phyloP scores from a whole-genome alignment of 1,140 invertebrate species.

The Musca vetustissima region DNA sequence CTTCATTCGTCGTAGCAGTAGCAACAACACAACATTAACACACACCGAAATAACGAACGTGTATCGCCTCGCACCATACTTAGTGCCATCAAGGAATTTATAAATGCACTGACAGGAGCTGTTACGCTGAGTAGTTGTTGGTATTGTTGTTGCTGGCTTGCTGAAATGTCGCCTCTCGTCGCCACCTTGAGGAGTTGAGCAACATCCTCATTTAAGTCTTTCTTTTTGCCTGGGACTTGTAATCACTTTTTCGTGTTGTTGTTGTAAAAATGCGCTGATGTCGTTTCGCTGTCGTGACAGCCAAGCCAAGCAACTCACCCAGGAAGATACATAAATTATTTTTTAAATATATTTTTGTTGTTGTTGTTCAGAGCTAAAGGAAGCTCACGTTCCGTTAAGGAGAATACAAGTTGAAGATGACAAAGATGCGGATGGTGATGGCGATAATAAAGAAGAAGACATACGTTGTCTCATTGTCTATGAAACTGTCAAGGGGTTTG shows the following conservation, averaged over 20 bases:
- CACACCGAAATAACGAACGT: background rate
- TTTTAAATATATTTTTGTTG: slow-evolving; percentile 2
- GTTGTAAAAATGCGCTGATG: background rate
- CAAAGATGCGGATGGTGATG: too few species aligned
- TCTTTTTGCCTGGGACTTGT: background rate
- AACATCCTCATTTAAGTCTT: slow-evolving; percentile 4
- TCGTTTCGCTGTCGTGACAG: too few species aligned
- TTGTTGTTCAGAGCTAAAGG: background rate
- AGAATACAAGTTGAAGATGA: too few species aligned
- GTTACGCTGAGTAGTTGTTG: slow-evolving; percentile 11
- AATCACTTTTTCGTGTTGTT: slow-evolving; percentile 18
- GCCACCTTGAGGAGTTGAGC: too few species aligned
- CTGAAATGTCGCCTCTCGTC: too few species aligned
- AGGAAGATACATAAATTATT: slow-evolving; percentile 16
- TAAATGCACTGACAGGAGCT: slow-evolving; percentile 21
- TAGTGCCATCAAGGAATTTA: slow-evolving; percentile 4
- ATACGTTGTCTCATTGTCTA: too few species aligned
- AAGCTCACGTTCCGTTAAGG: background rate
- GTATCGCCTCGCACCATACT: too few species aligned
- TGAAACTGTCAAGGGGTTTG: too few species aligned
- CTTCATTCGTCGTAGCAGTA: too few species aligned
- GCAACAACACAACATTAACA: too few species aligned
- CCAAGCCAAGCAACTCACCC: background rate
- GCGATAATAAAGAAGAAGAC: too few species aligned
- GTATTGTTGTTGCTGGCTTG: too few species aligned